phyloP scores from a whole-genome alignment of 2,113 vertebrate species.

The Cygnus buccinator region DNA sequence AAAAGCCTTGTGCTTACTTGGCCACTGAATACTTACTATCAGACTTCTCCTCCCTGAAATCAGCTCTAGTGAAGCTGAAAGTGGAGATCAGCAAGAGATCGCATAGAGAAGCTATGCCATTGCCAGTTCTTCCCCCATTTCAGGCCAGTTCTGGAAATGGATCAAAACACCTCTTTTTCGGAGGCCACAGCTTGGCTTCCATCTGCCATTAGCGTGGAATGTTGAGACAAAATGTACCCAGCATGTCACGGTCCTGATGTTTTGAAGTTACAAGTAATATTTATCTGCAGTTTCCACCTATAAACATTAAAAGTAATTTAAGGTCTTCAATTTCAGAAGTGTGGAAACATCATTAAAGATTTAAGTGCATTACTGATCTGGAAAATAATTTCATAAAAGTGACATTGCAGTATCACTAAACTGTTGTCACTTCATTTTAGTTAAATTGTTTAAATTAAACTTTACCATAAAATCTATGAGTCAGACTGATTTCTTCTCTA shows the following conservation, averaged over 20 bases:
- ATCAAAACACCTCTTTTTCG: background rate
- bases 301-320: background rate
- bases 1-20: background rate
- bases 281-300: background rate
- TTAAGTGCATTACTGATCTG: background rate
- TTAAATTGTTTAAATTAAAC: background rate
- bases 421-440: background rate
- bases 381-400: slow-evolving; percentile 15
- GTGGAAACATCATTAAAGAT: slow-evolving; percentile 1
- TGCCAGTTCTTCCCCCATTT: background rate
- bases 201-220: background rate
- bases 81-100: slow-evolving; percentile 10
- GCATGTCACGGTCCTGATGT: background rate
- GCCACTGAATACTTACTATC: slow-evolving; percentile 33
- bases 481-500: background rate
- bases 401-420: background rate
- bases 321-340: slow-evolving; percentile 8
- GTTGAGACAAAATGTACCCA: background rate
- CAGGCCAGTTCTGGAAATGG: background rate
- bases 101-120: background rate
- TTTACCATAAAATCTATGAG: background rate
- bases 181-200: background rate
- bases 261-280: background rate
- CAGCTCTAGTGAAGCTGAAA: background rate
- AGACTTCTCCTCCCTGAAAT: slow-evolving; percentile 40